Evolutionary conservation across 2,888 invertebrate genomes (phyloP).

Genomic region (Diaperis boleti): DNA sequence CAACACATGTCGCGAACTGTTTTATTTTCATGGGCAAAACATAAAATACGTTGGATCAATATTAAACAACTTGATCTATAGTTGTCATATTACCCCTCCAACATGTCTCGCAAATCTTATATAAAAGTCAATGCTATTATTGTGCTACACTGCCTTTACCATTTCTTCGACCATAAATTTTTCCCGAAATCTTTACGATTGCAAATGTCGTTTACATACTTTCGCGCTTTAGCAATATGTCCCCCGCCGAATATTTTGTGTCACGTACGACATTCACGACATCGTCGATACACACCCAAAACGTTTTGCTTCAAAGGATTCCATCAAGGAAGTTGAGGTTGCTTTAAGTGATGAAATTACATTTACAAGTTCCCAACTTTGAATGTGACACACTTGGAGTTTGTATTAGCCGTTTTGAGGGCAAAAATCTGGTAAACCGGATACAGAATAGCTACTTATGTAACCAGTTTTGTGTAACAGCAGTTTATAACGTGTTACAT

Average conservation of each 20-base stretch:
- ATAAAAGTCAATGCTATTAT: no score
- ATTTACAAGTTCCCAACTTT: conserved; percentile 11
- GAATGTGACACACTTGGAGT: conserved; percentile 22
- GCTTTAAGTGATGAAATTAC: conserved; percentile 19
- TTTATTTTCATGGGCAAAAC: no score
- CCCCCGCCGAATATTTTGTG: background rate
- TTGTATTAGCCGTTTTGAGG: background rate
- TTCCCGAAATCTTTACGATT: background rate
- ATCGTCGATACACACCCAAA: background rate
- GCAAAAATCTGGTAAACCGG: no score
- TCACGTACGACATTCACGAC: background rate
- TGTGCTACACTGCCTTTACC: no score
- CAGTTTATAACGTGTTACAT: no score
- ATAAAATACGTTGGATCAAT: no score
- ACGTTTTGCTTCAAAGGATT: conserved; percentile 15
- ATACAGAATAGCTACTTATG: no score
- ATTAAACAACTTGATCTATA: no score
- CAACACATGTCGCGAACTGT: no score
- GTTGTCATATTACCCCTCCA: no score
- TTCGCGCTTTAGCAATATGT: background rate
- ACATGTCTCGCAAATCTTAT: no score
- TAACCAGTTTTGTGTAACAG: no score
- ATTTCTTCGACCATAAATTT: background rate
- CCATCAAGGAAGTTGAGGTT: background rate
- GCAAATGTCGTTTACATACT: background rate